These are phyloP conservation scores for Anadara kagoshimensis DNA, from an alignment of 1,140 invertebrate genomes.

Conservation along the genomic window DNA sequence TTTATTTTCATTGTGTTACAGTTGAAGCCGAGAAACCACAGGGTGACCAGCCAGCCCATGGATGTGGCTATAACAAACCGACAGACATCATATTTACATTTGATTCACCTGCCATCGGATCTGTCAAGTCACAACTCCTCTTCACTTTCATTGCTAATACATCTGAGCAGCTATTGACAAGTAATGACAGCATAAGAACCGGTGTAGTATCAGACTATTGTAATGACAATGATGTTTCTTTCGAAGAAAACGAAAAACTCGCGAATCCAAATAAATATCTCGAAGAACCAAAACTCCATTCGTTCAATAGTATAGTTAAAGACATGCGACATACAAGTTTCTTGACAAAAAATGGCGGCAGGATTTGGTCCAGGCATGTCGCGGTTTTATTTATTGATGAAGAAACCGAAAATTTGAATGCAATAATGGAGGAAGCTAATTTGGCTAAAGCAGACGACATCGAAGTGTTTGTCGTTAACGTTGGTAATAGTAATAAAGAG, in stretches of 20 bases:
- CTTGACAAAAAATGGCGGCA: slow-evolving; percentile 10
- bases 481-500: slow-evolving; percentile 34
- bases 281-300: slow-evolving; percentile 6
- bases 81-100: slow-evolving; percentile 29
- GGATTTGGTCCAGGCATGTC: slow-evolving; percentile 22
- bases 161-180: slow-evolving; percentile 12
- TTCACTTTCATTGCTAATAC: slow-evolving; percentile 30
- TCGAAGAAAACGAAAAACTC: slow-evolving; percentile 21
- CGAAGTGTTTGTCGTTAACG: slow-evolving; percentile 43
- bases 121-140: neutral
- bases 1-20: no score
- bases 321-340: slow-evolving; percentile 16
- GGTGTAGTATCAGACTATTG: slow-evolving; percentile 26
- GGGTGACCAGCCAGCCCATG: slow-evolving; percentile 23
- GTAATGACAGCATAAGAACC: slow-evolving; percentile 10
- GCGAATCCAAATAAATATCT: slow-evolving; percentile 1
- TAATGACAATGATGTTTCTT: slow-evolving; percentile 25
- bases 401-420: slow-evolving; percentile 16
- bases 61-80: neutral
- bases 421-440: slow-evolving; percentile 31
- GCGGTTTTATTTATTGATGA: slow-evolving; percentile 39
- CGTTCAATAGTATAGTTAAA: slow-evolving; percentile 14
- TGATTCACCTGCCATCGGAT: slow-evolving; percentile 19
- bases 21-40: slow-evolving; percentile 1
- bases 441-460: slow-evolving; percentile 34